Evolutionary conservation across 2,888 invertebrate genomes (phyloP).

Genomic region (Embidobia sp.): DNA sequence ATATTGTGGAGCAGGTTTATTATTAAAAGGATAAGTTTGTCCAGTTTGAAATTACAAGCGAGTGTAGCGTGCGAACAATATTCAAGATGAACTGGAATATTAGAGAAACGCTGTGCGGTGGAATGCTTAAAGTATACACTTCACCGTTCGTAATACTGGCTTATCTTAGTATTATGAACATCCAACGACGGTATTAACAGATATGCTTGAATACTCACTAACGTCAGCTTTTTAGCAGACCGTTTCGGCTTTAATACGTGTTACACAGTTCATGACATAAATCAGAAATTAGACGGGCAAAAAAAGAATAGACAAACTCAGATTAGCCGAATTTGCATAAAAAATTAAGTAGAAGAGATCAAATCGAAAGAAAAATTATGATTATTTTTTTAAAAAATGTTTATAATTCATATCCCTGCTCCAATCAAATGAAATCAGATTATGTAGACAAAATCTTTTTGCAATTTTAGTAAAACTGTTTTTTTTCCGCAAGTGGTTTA

Average conservation of each 20-base stretch:
- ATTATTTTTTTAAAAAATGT: no score
- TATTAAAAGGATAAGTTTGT: conserved; percentile 10
- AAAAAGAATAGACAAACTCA: conserved; percentile 10
- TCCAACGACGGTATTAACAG: conserved; percentile 59
- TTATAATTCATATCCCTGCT: no score
- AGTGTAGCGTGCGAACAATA: conserved; percentile 34
- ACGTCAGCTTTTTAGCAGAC: conserved; percentile 57
- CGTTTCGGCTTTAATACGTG: conserved; percentile 44
- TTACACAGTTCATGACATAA: conserved; percentile 43
- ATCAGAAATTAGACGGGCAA: conserved; percentile 26
- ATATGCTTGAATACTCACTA: conserved; percentile 51
- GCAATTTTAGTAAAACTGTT: no score
- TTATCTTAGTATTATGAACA: conserved; percentile 60
- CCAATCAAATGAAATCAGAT: no score
- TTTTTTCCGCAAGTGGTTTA: no score
- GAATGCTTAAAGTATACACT: conserved; percentile 48
- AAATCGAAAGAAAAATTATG: no score
- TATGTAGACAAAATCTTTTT: no score
- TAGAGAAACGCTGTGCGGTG: conserved; percentile 35
- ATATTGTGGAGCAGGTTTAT: background rate
- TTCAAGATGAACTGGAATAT: conserved; percentile 40
- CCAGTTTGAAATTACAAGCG: conserved; percentile 5
- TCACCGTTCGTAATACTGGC: conserved; percentile 53
- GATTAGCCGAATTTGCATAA: conserved; percentile 9
- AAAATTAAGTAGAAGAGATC: no score